A percentile compares a stretch with the other conserved stretches of the same genome.
Conservation (phyloP, 2,888 invertebrate genomes). For the Drosophila rellima region DNA sequence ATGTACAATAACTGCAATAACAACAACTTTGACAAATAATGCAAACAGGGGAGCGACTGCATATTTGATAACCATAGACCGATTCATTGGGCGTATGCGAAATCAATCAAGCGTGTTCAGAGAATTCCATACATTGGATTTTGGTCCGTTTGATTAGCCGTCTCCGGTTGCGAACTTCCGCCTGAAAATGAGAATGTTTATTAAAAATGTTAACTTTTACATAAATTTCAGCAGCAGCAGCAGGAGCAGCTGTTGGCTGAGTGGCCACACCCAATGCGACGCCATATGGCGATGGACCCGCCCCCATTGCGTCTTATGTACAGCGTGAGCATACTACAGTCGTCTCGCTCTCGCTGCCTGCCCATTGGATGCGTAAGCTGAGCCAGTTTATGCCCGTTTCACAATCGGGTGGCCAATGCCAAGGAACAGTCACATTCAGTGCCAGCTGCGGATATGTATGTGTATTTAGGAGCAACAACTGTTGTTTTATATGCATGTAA, state of each 20-base stretch:
- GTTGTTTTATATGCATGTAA: constrained; percentile 22
- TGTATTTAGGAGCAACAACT: constrained; percentile 32
- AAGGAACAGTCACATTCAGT: constrained; percentile 45
- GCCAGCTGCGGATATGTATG: constrained; percentile 39
- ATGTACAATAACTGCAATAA: constrained; percentile 60
- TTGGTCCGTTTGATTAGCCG: constrained; percentile 62
- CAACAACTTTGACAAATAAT: constrained; percentile 46
- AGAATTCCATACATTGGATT: constrained; percentile 26
- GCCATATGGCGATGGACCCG: constrained; percentile 43
- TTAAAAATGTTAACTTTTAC: constrained; percentile 78
- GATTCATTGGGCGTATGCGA: constrained; percentile 35
- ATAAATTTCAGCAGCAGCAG: constrained; percentile 61
- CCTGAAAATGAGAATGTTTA: constrained; percentile 74
- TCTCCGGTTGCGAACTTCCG: constrained; percentile 59
- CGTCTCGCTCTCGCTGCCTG: constrained; percentile 55
- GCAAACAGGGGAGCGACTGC: constrained; percentile 4
- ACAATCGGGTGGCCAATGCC: constrained; percentile 59
- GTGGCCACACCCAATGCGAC: constrained; percentile 66
- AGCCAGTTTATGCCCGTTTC: constrained; percentile 59
- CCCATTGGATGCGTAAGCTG: constrained; percentile 43
- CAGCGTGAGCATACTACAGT: constrained; percentile 36
- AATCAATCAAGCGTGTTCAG: constrained; percentile 72
- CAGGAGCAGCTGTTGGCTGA: constrained; percentile 53
- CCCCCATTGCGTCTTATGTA: constrained; percentile 62
- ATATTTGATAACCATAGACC: constrained; percentile 29